Conservation (phyloP, 1,140 invertebrate species). For the Drosophila hydei region DNA sequence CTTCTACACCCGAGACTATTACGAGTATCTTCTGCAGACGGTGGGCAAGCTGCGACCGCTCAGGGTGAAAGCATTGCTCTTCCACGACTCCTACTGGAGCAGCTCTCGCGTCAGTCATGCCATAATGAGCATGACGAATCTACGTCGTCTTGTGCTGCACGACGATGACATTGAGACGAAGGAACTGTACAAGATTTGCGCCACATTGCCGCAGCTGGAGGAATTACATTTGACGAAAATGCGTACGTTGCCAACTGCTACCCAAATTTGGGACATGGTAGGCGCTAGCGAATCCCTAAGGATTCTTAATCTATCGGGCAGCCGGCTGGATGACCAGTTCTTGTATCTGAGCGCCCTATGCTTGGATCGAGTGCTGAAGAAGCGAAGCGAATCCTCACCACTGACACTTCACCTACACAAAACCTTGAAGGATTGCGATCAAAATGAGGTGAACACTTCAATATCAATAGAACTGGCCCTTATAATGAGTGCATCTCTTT, state of each 20-base stretch:
- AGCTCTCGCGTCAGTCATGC: constrained; percentile 20
- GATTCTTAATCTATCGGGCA: constrained; percentile 44
- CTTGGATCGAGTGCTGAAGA: constrained; percentile 5
- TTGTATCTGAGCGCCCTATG: not conserved
- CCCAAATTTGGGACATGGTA: constrained; percentile 46
- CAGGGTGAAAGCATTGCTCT: constrained; percentile 44
- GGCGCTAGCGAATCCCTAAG: constrained; percentile 9
- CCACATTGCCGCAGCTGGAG: constrained; percentile 32
- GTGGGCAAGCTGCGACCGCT: constrained; percentile 12
- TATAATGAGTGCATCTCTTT: not conserved
- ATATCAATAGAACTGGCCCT: not conserved
- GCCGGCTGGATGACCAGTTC: constrained; percentile 12
- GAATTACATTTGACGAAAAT: constrained; percentile 58
- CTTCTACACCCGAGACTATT: constrained; percentile 61
- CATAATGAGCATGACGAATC: constrained; percentile 40
- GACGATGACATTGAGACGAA: constrained; percentile 59
- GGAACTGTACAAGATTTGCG: constrained; percentile 31
- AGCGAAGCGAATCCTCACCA: not conserved
- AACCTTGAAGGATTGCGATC: constrained; percentile 1
- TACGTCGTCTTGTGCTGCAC: constrained; percentile 42
- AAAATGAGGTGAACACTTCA: constrained; percentile 1
- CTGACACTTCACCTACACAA: constrained; percentile 39
- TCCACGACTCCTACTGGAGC: constrained; percentile 60
- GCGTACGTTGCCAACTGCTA: constrained; percentile 42
- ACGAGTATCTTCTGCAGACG: constrained; percentile 9